phyloP scores from a whole-genome alignment of 2,888 invertebrate species.

The Opisthograptis luteolata region DNA sequence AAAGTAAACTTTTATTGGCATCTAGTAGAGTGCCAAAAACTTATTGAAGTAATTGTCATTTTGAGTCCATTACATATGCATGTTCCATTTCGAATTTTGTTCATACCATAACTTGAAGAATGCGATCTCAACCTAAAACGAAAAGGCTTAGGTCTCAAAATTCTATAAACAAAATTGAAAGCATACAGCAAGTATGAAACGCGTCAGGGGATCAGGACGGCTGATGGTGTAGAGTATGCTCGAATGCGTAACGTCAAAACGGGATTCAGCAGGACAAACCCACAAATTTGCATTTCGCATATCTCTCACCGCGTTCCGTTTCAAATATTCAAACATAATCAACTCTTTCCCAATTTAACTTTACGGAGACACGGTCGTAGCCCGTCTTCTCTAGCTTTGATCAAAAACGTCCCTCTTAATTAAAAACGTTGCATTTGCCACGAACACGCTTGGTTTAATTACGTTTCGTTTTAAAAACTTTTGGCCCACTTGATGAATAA shows the following conservation, averaged over 20 bases:
- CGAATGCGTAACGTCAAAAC: constrained; percentile 57
- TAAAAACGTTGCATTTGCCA: constrained; percentile 45
- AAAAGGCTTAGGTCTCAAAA: constrained; percentile 22
- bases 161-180: constrained; percentile 18
- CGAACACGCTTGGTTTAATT: constrained; percentile 39
- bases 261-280: constrained; percentile 57
- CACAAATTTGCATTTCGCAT: constrained; percentile 59
- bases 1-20: constrained; percentile 26
- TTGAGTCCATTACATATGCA: constrained; percentile 46
- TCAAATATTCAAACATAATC: constrained; percentile 62
- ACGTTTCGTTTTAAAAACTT: constrained; percentile 43
- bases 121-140: constrained; percentile 40
- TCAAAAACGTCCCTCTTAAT: constrained; percentile 47
- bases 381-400: constrained; percentile 22
- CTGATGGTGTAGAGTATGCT: constrained; percentile 50
- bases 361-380: constrained; percentile 35
- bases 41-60: constrained; percentile 48
- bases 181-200: constrained; percentile 42
- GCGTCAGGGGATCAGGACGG: constrained; percentile 49
- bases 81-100: constrained; percentile 44
- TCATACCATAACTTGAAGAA: constrained; percentile 28
- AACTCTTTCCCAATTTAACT: constrained; percentile 50
- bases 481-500: constrained; percentile 49
- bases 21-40: constrained; percentile 36
- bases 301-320: constrained; percentile 48